Evolutionary conservation across 2,888 invertebrate genomes (phyloP), one percentile per base, ranked within the genome.

Genomic region (Drosophila subquinaria): DNA sequence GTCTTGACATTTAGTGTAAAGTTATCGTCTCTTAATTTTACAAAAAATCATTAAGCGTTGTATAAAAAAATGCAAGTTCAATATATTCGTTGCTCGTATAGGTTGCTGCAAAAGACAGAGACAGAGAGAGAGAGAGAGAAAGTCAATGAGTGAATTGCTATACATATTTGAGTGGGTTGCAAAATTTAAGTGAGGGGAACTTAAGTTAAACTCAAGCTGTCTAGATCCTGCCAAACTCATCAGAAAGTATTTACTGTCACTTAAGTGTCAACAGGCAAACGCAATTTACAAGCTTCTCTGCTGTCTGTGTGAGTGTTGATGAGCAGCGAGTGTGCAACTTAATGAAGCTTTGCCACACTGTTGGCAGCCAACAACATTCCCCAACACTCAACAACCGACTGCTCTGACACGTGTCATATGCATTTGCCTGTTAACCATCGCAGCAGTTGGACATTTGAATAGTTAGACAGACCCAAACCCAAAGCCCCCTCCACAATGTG

Each of bases 351-450:
- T 63, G 57, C 43, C 63, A 61, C 50, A 64, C 48, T 53, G 79
- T 15, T 67, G 60, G 40, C 56, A 56, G 51, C 38, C 40, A 57
- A 35, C 45, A 67, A 53, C 76, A 79, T 55, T 79, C 47, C 65
- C 36, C 60, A 64, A 64, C 76, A 76, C 62, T 79, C 51, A 69
- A 27, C 66, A 53, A 68, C 63, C 40, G 48, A 69, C 40, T 57
- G 20, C 48, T 56, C 57, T 71, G 89, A 78, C 84, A 84, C 84
- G 89, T 87, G 88, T 89, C 89, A 89, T 81, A 75, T 81, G 88
- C 84, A 84, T 87, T 84, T 70, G 84, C 78, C 68, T 65, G 84
- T 66, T 69, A 63, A n/a, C 65, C 65, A 65, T 67, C 68, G 57
- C 59, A 71, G 48, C 60, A 69, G 61, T 52, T 64, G 48, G 13